A percentile compares a stretch with the other conserved stretches of the same genome.
Evolutionary conservation across 2,888 invertebrate genomes (phyloP).

Genomic region (Aethes cnicana): DNA sequence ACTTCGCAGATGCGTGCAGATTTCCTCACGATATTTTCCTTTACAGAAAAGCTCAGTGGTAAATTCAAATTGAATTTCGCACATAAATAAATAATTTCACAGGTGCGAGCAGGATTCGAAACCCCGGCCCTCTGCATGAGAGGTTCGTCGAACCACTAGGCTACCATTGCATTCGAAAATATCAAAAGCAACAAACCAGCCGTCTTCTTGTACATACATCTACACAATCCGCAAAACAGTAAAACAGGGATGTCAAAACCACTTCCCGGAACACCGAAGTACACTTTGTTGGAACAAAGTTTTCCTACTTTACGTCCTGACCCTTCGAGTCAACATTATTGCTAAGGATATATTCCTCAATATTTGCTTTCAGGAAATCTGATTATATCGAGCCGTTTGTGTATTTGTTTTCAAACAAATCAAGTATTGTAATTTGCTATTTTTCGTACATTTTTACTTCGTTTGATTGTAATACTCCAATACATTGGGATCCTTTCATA

Average conservation of each 20-base stretch:
- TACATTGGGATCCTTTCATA: too few relatives aligned
- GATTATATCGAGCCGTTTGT: neutral
- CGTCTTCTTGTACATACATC: neutral
- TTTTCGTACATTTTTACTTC: too few relatives aligned
- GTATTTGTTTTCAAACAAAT: neutral
- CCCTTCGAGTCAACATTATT: slow-evolving; percentile 7
- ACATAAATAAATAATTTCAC: too few relatives aligned
- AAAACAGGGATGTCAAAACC: slow-evolving; percentile 13
- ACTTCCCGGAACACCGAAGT: slow-evolving; percentile 9
- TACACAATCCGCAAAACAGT: neutral
- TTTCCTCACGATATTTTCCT: too few relatives aligned
- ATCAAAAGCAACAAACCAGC: neutral
- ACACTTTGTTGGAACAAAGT: slow-evolving; percentile 3
- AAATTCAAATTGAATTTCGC: too few relatives aligned
- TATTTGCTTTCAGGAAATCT: neutral
- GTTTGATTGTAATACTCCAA: too few relatives aligned
- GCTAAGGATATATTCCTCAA: slow-evolving; percentile 3
- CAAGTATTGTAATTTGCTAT: neutral
- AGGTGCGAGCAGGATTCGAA: too few relatives aligned
- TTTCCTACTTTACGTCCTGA: slow-evolving; percentile 8
- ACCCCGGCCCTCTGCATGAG: too few relatives aligned
- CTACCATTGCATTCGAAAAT: neutral
- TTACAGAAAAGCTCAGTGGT: too few relatives aligned
- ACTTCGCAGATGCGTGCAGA: too few relatives aligned
- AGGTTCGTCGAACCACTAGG: too few relatives aligned